These are phyloP conservation scores for Polyommatus icarus DNA, from an alignment of 2,888 invertebrate species.

Conservation along the genomic window DNA sequence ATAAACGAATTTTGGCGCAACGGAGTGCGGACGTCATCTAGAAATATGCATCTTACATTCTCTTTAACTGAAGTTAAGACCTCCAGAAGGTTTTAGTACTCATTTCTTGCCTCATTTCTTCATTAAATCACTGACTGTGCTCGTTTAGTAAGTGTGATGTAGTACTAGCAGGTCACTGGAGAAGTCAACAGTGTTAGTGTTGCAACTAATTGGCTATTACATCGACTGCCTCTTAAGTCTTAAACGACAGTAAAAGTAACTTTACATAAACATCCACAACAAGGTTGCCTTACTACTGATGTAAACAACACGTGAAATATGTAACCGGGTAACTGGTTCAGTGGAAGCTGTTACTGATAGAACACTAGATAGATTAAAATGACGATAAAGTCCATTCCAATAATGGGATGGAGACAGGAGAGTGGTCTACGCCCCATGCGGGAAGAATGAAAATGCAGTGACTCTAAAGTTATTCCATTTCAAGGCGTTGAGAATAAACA, in stretches of 20 bases:
- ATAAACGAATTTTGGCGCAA: no score
- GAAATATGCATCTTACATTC: no score
- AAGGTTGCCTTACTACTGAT: slow-evolving; percentile 3
- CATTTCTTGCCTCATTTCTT: not conserved
- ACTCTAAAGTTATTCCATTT: no score
- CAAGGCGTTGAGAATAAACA: no score
- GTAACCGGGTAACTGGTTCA: not conserved
- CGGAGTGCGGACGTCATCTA: no score
- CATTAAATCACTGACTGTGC: not conserved
- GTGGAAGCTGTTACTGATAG: not conserved
- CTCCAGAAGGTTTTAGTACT: not conserved
- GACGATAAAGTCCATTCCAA: no score
- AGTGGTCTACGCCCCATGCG: no score
- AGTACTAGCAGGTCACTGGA: slow-evolving; percentile 22
- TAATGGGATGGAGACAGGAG: no score
- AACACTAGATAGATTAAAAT: no score
- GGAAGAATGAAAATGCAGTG: no score
- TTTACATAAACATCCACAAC: slow-evolving; percentile 4
- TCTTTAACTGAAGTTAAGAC: not conserved
- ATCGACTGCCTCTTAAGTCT: slow-evolving; percentile 1
- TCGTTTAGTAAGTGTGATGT: not conserved
- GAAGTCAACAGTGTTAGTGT: slow-evolving; percentile 7
- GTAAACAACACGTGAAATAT: not conserved
- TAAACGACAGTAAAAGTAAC: slow-evolving; percentile 14
- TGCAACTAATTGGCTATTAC: slow-evolving; percentile 25